Evolutionary conservation across 1,140 invertebrate genomes (phyloP).

Genomic region (Hypsibius dujardini): DNA sequence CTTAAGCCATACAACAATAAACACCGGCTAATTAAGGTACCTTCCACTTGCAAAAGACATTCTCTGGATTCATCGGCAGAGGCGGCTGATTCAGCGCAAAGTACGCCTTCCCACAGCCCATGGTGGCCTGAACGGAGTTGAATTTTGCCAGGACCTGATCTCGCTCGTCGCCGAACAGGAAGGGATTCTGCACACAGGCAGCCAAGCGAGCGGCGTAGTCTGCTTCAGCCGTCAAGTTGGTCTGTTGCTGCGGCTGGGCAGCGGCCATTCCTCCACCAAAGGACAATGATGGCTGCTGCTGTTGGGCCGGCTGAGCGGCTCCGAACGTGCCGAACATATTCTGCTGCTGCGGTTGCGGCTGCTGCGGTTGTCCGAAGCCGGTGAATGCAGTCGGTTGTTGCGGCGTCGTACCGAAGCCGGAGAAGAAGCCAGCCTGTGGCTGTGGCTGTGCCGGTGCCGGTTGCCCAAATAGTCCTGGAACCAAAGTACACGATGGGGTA

Average conservation of each 20-base stretch:
- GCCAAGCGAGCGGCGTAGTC: slow-evolving; percentile 2
- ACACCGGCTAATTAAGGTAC: not conserved
- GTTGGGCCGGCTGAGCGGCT: not conserved
- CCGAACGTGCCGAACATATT: not conserved
- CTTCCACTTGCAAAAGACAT: slow-evolving; percentile 16
- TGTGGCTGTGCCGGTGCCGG: not conserved
- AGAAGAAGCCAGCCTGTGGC: slow-evolving; percentile 1
- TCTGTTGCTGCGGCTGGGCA: too few relatives aligned
- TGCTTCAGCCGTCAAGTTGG: not conserved
- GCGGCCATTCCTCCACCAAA: too few relatives aligned
- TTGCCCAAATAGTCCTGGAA: too few relatives aligned
- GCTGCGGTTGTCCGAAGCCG: not conserved
- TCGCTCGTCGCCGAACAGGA: slow-evolving; percentile 1
- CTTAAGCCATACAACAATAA: too few relatives aligned
- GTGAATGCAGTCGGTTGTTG: not conserved
- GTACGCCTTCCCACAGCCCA: slow-evolving; percentile 6
- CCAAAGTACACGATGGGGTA: too few relatives aligned
- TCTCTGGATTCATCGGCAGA: not conserved
- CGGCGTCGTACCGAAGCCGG: slow-evolving; percentile 1
- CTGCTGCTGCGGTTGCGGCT: not conserved
- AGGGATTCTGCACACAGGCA: not conserved
- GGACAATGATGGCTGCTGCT: too few relatives aligned
- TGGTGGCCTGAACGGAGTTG: slow-evolving; percentile 9
- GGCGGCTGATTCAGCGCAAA: not conserved
- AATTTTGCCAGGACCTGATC: slow-evolving; percentile 7